phyloP scores from a whole-genome alignment of 2,797 vertebrate genomes.

The Urocyon cinereoargenteus region DNA sequence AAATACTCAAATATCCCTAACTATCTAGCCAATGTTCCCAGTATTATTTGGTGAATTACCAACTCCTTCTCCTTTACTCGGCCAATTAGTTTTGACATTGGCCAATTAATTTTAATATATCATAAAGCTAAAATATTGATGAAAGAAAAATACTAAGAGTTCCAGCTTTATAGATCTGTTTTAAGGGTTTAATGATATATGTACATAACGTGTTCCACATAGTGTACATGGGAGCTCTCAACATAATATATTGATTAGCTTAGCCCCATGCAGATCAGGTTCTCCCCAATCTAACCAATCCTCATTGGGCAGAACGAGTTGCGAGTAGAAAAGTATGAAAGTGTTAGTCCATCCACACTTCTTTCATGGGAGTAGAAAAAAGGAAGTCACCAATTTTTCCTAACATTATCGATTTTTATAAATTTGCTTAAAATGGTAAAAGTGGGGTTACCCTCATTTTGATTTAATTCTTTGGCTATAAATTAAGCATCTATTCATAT shows the following conservation, averaged over 20 bases:
- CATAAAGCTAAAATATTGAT: not conserved
- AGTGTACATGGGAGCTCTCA: not conserved
- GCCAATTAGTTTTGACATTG: not conserved
- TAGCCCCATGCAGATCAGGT: not conserved
- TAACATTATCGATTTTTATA: not conserved
- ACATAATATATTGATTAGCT: not conserved
- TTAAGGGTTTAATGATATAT: not conserved
- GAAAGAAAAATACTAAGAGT: not conserved
- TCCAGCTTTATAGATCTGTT: not conserved
- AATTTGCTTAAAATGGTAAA: not conserved
- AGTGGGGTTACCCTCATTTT: not conserved
- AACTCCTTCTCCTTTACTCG: not conserved
- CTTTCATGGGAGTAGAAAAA: not conserved
- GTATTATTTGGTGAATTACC: not conserved
- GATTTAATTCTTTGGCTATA: conserved; percentile 11
- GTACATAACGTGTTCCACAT: not conserved
- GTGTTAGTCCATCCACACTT: not conserved
- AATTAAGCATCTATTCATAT: not conserved
- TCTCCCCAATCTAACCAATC: not conserved
- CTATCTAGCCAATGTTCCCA: not conserved
- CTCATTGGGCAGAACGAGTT: not conserved
- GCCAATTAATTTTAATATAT: not conserved
- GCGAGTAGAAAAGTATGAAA: not conserved
- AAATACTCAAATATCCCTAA: not conserved
- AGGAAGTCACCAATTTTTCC: not conserved